Percentiles rank a stretch among this genome's conserved stretches.
These are phyloP conservation scores for Ctenopoma kingsleyae DNA, from an alignment of 2,797 vertebrate species.

Conservation along the genomic window DNA sequence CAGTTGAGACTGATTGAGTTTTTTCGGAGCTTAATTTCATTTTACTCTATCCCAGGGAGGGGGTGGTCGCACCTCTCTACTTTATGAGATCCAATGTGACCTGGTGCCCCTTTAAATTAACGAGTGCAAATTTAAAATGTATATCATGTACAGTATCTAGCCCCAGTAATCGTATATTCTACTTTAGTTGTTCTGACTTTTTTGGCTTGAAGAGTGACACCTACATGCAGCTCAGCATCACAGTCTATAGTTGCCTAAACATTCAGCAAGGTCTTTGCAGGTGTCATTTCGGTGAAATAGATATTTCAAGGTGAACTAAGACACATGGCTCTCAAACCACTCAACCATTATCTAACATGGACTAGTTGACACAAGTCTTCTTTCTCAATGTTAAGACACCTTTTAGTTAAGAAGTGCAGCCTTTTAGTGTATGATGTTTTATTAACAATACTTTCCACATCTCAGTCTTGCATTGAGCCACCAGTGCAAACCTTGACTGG, in stretches of 20 bases:
- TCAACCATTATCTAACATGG: constrained; percentile 32
- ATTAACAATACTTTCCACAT: constrained; percentile 7
- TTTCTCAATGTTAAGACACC: too few species aligned
- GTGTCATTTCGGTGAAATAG: constrained; percentile 26
- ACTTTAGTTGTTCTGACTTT: constrained; percentile 12
- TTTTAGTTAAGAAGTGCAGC: too few species aligned
- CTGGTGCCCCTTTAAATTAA: too few species aligned
- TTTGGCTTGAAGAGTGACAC: constrained; percentile 14
- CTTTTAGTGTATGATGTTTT: constrained; percentile 11
- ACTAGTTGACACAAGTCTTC: not conserved
- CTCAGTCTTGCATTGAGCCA: constrained; percentile 9
- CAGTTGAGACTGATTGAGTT: too few species aligned
- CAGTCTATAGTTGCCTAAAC: constrained; percentile 6
- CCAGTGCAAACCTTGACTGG: constrained; percentile 34
- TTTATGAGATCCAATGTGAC: too few species aligned
- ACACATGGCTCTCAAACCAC: constrained; percentile 27
- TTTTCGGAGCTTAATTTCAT: too few species aligned
- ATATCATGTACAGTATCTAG: too few species aligned
- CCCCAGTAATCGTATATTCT: not conserved
- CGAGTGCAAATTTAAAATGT: too few species aligned
- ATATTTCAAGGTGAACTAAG: constrained; percentile 25
- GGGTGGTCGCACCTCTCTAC: too few species aligned
- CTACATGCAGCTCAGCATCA: not conserved
- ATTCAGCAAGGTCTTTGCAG: constrained; percentile 22
- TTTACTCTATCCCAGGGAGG: too few species aligned